These are phyloP conservation scores for Rhadinocentrus ornatus DNA, from an alignment of 2,797 vertebrate genomes.

Conservation along the genomic window DNA sequence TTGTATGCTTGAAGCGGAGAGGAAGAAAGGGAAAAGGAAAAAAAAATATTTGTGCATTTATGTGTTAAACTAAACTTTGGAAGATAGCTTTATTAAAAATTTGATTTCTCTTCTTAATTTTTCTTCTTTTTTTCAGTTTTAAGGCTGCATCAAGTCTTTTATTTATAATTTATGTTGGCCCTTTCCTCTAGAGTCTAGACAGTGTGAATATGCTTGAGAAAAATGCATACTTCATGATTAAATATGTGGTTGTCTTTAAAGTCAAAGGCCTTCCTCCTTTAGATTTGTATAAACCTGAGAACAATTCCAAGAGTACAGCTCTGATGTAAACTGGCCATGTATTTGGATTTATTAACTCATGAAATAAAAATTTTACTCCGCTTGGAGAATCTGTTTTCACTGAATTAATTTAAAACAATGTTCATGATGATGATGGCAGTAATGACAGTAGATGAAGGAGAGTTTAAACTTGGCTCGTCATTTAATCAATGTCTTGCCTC, in stretches of 20 bases:
- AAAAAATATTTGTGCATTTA: slow-evolving; percentile 38
- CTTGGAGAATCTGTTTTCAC: slow-evolving; percentile 8
- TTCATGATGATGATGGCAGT: slow-evolving; percentile 44
- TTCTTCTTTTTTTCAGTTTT: slow-evolving; percentile 23
- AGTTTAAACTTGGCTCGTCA: slow-evolving; percentile 59
- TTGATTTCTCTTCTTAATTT: too few species aligned
- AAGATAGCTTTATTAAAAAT: slow-evolving; percentile 51
- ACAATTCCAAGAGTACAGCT: slow-evolving; percentile 12
- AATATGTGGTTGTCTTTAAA: slow-evolving; percentile 56
- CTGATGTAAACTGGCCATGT: slow-evolving; percentile 39
- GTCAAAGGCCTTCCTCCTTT: slow-evolving; percentile 51
- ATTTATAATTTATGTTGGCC: slow-evolving; percentile 67
- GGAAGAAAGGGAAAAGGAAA: slow-evolving; percentile 20
- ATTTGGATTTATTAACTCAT: slow-evolving; percentile 44
- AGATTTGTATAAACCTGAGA: slow-evolving; percentile 38
- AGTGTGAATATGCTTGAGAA: slow-evolving; percentile 40
- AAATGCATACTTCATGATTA: slow-evolving; percentile 50
- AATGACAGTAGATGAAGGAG: slow-evolving; percentile 45
- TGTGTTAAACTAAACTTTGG: slow-evolving; percentile 45
- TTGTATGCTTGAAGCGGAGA: slow-evolving; percentile 26
- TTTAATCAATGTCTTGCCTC: slow-evolving; percentile 86
- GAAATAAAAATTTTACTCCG: background rate
- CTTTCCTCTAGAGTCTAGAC: slow-evolving; percentile 51
- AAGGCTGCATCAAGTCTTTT: slow-evolving; percentile 52
- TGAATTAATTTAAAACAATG: slow-evolving; percentile 51